Evolutionary conservation across 1,140 invertebrate species (phyloP), one percentile per base, ranked within the genome.

Genomic region (Drosophila subobscura): DNA sequence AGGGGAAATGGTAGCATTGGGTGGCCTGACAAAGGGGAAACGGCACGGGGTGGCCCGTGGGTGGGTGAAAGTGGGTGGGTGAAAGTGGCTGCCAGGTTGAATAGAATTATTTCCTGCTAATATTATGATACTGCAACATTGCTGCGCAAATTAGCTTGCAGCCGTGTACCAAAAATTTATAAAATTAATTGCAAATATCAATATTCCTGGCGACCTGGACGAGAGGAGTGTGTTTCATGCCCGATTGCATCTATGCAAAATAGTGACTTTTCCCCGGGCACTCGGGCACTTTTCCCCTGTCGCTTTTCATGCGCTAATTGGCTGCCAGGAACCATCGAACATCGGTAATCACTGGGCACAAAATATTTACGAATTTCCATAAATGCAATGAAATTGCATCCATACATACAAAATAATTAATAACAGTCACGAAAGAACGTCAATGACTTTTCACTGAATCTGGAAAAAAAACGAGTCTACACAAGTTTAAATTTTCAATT

Each of bases 381-480:
- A 53, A 67, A 52, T 56, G 41, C 42, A 14, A 8, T 37, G 41
- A 70, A 60, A 86, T 75, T 61, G 58, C 45, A 57, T 56, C 3
- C 25, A 27, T 27, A 27, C 25, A n/a, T n/a, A n/a, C n/a, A n/a
- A n/a, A n/a, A 64, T 75, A 77, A 88, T 78, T 78, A 88, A 81
- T 81, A 81, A 55, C 57, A 53, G 56, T 63, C 67, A 72, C 16
- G 16, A 20, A 20, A 0, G 16, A 20, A 10, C 27, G 47, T 12
- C 45, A 40, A 46, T 16, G 40, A 20, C 49, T 42, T 37, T 37
- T n/a, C 14, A 10, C 29, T 46, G 20, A 14, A 7, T 29, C n/a
- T 41, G 7, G 10, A 37, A 7, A 10, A 14, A 6, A 46, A 25
- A 40, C 41, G 12, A 23, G 7, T 16, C 22, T 45, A 14, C 49